Conservation (phyloP, 2,888 invertebrate species). For the Polymixis flavicincta region DNA sequence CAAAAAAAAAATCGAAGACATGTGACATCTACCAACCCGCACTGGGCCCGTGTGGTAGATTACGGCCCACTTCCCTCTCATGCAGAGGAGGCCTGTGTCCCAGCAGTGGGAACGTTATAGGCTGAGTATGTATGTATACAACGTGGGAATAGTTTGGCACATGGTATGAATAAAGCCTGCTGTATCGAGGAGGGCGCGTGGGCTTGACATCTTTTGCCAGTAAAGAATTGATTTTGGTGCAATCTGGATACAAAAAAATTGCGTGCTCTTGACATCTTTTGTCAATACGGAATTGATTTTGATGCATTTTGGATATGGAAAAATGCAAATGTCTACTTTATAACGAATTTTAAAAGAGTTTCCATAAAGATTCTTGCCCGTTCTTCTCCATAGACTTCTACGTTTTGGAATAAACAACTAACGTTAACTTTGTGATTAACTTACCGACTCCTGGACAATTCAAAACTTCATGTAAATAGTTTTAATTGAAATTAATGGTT, state of each 20-base stretch:
- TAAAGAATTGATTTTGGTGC: not conserved
- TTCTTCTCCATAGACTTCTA: not conserved
- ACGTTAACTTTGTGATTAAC: not conserved
- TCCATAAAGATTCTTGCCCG: no score
- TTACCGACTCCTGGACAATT: not conserved
- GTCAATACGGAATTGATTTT: no score
- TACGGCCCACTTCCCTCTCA: no score
- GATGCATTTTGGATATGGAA: no score
- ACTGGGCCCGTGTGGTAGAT: no score
- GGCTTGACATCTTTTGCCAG: conserved; percentile 10
- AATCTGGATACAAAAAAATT: no score
- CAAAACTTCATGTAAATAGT: not conserved
- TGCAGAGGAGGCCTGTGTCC: no score
- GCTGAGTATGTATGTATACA: no score
- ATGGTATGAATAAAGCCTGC: conserved; percentile 8
- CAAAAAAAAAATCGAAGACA: no score
- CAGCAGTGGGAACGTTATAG: no score
- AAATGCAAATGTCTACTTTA: not conserved
- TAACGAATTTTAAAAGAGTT: not conserved
- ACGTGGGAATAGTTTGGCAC: conserved; percentile 30
- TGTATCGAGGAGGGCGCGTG: conserved; percentile 6
- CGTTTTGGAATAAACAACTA: not conserved
- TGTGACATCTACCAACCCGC: no score
- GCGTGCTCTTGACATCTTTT: no score
- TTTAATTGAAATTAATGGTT: not conserved